A percentile compares a stretch with the other conserved stretches of the same genome.
Evolutionary conservation across 2,797 vertebrate species (phyloP).

Genomic region (Darevskia nairensis): DNA sequence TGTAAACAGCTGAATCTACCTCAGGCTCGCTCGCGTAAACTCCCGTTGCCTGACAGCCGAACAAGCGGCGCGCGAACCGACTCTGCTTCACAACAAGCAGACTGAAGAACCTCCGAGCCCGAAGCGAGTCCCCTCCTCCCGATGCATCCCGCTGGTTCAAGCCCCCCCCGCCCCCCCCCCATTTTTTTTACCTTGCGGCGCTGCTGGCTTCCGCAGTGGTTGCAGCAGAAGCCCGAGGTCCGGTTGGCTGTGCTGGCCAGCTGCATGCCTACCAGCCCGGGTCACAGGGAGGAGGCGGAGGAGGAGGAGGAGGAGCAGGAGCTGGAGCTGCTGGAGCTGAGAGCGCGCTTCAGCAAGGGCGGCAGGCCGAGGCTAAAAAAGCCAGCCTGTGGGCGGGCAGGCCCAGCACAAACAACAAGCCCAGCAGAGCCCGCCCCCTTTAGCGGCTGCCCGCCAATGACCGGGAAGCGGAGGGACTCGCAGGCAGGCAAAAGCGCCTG

Average conservation of each 20-base stretch:
- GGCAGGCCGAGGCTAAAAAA: too few relatives aligned
- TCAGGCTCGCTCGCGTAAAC: not conserved
- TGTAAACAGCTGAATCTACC: not conserved
- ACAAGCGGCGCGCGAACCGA: not conserved
- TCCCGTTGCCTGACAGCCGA: not conserved
- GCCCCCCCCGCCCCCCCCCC: not conserved
- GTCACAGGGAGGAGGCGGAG: too few relatives aligned
- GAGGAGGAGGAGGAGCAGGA: too few relatives aligned
- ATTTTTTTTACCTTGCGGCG: not conserved
- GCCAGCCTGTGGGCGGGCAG: not conserved
- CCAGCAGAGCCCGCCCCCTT: constrained; percentile 27
- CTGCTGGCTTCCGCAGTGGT: not conserved
- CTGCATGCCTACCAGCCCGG: constrained; percentile 13
- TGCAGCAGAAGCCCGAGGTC: not conserved
- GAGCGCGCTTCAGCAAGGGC: not conserved
- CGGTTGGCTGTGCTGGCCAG: not conserved
- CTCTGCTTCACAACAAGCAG: too few relatives aligned
- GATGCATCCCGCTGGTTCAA: not conserved
- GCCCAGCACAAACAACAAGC: constrained; percentile 40
- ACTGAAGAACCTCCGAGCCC: not conserved
- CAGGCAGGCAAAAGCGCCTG: not conserved
- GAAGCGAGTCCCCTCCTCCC: not conserved
- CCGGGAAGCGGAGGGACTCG: not conserved
- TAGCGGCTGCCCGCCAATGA: constrained; percentile 48
- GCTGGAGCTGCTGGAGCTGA: too few relatives aligned